Percentiles rank a stretch among this genome's conserved stretches.
These are phyloP conservation scores for Tokudaia tokunoshimensis DNA, from an alignment of 2,797 vertebrate genomes.

Conservation along the genomic window DNA sequence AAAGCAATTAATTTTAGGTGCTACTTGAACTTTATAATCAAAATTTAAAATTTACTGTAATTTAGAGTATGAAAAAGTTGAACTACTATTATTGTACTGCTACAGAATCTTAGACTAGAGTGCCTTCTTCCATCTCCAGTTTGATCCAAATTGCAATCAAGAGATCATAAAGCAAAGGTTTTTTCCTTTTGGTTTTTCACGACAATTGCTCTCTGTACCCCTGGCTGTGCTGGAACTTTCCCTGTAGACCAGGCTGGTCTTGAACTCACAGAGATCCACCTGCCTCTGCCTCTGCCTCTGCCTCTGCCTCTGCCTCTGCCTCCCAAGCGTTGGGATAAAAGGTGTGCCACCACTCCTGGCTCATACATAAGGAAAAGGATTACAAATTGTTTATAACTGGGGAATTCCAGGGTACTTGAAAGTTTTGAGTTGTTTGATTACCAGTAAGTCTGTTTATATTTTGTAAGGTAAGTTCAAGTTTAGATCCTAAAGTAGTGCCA, in stretches of 20 bases:
- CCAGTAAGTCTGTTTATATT: constrained; percentile 46
- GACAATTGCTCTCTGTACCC: not conserved
- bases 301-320: not conserved
- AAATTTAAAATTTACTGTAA: constrained; percentile 9
- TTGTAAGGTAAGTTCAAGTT: not conserved
- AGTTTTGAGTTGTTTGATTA: constrained; percentile 45
- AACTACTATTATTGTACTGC: constrained; percentile 26
- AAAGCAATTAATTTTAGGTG: constrained; percentile 38
- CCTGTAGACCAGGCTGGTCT: not conserved
- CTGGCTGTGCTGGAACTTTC: not conserved
- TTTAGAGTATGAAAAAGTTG: constrained; percentile 13
- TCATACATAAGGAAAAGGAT: not conserved
- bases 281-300: not conserved
- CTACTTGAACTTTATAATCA: constrained; percentile 49
- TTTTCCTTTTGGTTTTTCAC: no score
- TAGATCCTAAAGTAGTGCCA: constrained; percentile 1
- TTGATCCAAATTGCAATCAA: not conserved
- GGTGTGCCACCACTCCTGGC: not conserved
- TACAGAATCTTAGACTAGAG: not conserved
- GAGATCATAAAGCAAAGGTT: not conserved
- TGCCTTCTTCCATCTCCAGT: not conserved
- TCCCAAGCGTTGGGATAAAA: not conserved
- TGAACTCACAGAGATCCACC: not conserved
- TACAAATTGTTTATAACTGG: constrained; percentile 27
- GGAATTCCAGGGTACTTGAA: not conserved